Base-by-base conservation (phyloP, 2,888 invertebrate genomes). In the Spisula solida region DNA sequence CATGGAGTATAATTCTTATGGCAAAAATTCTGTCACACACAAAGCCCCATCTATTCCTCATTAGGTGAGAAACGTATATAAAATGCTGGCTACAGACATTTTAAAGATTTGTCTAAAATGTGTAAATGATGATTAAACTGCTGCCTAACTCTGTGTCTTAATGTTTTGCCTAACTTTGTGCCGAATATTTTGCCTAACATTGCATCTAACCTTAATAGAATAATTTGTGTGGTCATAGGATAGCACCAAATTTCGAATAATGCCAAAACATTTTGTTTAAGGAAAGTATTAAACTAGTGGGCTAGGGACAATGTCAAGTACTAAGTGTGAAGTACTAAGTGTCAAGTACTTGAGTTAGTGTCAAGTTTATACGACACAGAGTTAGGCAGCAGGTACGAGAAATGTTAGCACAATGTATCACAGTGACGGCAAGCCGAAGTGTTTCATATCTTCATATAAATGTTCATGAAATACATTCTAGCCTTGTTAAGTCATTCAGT, bases 321-420 rank as follows among this genome's bases (percentile, higher is more conserved):
- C 41, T 41, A 5, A 41, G 41, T 41, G 41, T n/a, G 0, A 18
- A n/a, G n/a, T n/a, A 56, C 20, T 56, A 1, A 55, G 14, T n/a
- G 20, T 56, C n/a, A 56, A 4, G 56, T 56, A 56, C 56, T 56
- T 56, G 20, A 20, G 20, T 18, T 20, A 56, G 20, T 6, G 20
- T 56, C n/a, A 56, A 20, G 56, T 56, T 14, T 8, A 66, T 4
- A 1, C 25, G 60, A 75, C 75, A 75, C 29, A 14, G 5, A 75
- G 34, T 75, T 75, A 75, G 31, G 34, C 75, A 75, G 75, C 16
- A 75, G 75, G 31, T 25, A 75, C 31, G 31, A 75, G 31, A 75
- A 75, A 75, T 34, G 75, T 75, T 34, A 75, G 75, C 75, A 75
- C 75, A 75, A 75, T 75, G 75, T 75, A 75, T 75, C 75, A 75